Evolutionary conservation across 92 coral and sea anemone genomes (phyloP).

Genomic region (Phymanthus crucifer): DNA sequence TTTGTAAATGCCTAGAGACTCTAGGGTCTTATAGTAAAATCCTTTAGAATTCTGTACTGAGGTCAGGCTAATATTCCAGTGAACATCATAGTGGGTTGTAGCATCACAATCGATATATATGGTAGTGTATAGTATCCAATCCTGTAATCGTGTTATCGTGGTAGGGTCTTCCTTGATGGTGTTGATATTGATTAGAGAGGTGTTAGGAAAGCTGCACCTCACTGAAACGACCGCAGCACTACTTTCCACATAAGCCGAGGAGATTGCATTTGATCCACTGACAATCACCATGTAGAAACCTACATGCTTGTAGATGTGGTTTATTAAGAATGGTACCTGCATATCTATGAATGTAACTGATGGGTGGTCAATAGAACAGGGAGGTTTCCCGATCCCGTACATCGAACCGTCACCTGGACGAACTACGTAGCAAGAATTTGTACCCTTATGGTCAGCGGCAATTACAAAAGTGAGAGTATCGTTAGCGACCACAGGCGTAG

Average conservation of each 20-base stretch:
- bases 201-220: conserved; percentile 59
- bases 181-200: conserved; percentile 28
- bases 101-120: conserved; percentile 54
- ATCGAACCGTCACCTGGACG: conserved; percentile 52
- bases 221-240: conserved; percentile 51
- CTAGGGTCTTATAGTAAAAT: conserved; percentile 24
- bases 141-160: conserved; percentile 29
- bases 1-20: conserved; percentile 22
- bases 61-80: conserved; percentile 29
- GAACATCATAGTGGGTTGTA: conserved; percentile 35
- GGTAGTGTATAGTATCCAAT: neutral
- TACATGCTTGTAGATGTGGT: conserved; percentile 32
- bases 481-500: conserved; percentile 44
- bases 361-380: conserved; percentile 21
- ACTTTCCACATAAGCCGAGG: conserved; percentile 17
- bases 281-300: conserved; percentile 45
- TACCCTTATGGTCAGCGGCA: conserved; percentile 35
- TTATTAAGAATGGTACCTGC: conserved; percentile 4
- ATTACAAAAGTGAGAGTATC: conserved; percentile 32
- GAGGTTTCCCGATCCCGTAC: conserved; percentile 38
- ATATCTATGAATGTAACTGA: conserved; percentile 16
- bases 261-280: conserved; percentile 46
- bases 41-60: conserved; percentile 14
- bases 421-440: conserved; percentile 56
- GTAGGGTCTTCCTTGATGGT: conserved; percentile 33